Evolutionary conservation across 2,888 invertebrate genomes (phyloP), one percentile per base, ranked within the genome.

Genomic region (Lepetodrilus schrolli): DNA sequence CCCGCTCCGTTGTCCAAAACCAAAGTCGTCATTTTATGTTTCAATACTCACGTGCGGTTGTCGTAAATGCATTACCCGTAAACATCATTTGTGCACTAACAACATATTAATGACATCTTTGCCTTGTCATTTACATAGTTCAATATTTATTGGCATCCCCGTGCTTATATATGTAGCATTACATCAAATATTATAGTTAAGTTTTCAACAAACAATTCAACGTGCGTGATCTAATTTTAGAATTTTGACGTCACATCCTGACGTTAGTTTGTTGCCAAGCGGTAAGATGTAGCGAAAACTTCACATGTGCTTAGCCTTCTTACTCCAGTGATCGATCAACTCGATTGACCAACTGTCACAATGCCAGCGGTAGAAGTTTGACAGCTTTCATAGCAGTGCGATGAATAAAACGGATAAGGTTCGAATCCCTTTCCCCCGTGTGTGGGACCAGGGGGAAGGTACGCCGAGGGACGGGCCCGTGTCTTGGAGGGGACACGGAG

Each of bases 1-100:
- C 94, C 95, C 0, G 94, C 97, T 17, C 98, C 98, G 92, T 96
- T 97, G 89, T 98, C 98, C 50, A 96, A 90, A 72, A 96, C 93
- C 87, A 94, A 71, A 10, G 82, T 83, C 77, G 84, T 85, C 88
- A 87, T 88, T 51, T 81, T 73, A 50, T 10, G 26, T 65, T n/a
- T n/a, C n/a, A n/a, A n/a, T n/a, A n/a, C n/a, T n/a, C n/a, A 30
- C 8, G 38, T 71, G 51, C 47, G 70, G 68, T 47, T 69, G 50
- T 58, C 72, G 74, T 70, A 51, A 70, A 21, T n/a, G 1, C 5
- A 17, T 20, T 7, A 20, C 21, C 48, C 48, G 48, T 21, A 7
- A n/a, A n/a, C 4, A n/a, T n/a, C n/a, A n/a, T n/a, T n/a, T n/a
- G n/a, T n/a, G n/a, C n/a, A n/a, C n/a, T n/a, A n/a, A n/a, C n/a